Percentiles rank a stretch among this genome's conserved stretches.
phyloP scores from a whole-genome alignment of 2,113 vertebrate genomes.

The Canis aureus region DNA sequence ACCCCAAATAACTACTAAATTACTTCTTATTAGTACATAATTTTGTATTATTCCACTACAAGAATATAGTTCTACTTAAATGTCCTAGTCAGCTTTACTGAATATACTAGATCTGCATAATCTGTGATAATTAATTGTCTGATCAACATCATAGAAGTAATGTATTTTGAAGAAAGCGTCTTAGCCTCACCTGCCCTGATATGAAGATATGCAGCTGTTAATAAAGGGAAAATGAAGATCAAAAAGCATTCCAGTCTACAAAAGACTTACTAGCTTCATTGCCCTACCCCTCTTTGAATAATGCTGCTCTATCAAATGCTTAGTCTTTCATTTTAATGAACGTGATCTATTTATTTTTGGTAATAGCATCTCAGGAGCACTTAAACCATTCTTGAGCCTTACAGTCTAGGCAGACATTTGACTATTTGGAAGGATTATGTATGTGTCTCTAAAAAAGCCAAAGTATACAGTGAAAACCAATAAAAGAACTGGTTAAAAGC shows the following conservation, averaged over 20 bases:
- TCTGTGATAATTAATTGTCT: conserved; percentile 22
- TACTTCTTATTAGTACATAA: not conserved
- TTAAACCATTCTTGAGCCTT: conserved; percentile 41
- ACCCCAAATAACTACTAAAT: not conserved
- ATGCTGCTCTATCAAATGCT: not conserved
- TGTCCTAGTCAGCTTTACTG: not conserved
- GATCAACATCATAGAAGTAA: not conserved
- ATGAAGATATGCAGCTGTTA: not conserved
- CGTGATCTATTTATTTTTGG: not conserved
- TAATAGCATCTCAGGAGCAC: not conserved
- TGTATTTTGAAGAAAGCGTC: not conserved
- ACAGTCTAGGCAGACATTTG: not conserved
- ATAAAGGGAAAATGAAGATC: conserved; percentile 43
- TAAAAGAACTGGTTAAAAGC: conserved; percentile 40
- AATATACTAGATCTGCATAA: conserved; percentile 5
- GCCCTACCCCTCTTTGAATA: conserved; percentile 15
- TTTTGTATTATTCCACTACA: conserved; percentile 12
- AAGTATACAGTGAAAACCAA: conserved; percentile 33
- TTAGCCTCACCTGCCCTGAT: conserved; percentile 15
- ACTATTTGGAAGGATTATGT: not conserved
- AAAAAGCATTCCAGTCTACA: conserved; percentile 27
- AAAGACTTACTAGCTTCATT: not conserved
- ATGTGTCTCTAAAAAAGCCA: not conserved
- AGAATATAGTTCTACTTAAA: conserved; percentile 31
- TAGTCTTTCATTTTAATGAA: conserved; percentile 31